Percentiles rank a stretch among this genome's conserved stretches.
phyloP scores from a whole-genome alignment of 2,113 vertebrate genomes.

The Sinosuthora webbiana region DNA sequence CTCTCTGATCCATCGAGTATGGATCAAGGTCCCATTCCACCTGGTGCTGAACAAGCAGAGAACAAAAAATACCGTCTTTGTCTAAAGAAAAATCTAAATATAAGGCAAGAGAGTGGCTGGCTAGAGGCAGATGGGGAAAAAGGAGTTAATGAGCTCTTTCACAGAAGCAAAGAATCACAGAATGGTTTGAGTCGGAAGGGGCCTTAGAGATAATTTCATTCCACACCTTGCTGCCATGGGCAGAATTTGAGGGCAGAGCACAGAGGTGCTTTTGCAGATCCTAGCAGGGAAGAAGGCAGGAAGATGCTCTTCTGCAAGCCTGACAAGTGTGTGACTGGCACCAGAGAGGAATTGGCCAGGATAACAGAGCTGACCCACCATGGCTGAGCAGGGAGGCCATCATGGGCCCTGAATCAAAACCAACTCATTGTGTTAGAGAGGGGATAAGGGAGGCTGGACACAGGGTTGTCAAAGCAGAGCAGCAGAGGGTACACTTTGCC shows the following conservation, averaged over 20 bases:
- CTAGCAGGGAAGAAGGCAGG: background rate
- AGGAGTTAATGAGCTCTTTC: background rate
- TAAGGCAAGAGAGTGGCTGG: background rate
- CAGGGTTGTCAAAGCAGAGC: background rate
- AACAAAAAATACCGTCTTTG: background rate
- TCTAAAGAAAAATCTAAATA: background rate
- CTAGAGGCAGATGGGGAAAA: background rate
- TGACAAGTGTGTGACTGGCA: background rate
- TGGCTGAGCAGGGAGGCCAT: accelerated
- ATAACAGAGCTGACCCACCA: background rate
- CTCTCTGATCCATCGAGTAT: background rate
- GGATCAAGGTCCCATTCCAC: background rate
- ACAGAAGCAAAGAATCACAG: background rate
- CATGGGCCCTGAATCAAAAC: background rate
- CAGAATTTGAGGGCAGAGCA: background rate
- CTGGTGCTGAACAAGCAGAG: background rate
- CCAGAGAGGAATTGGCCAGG: background rate
- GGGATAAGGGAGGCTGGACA: background rate
- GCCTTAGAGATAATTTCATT: background rate
- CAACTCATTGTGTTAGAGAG: background rate
- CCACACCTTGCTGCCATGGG: background rate
- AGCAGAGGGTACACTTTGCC: background rate
- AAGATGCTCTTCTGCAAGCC: background rate
- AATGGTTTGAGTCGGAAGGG: background rate
- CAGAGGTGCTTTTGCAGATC: background rate